phyloP scores from a whole-genome alignment of 2,797 vertebrate genomes.

The Echiichthys vipera region DNA sequence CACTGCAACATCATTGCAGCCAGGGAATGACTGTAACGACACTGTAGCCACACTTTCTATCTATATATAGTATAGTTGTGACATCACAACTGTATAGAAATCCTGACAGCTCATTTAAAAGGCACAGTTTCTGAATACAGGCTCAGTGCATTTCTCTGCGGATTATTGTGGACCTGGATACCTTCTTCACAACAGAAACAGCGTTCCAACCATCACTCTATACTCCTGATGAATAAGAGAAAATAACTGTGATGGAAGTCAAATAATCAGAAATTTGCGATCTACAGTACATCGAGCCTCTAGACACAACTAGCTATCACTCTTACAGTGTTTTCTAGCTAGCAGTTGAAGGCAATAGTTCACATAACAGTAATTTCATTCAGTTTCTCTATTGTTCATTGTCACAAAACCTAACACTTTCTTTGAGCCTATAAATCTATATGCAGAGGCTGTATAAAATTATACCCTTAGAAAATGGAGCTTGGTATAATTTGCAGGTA shows the following conservation, averaged over 20 bases:
- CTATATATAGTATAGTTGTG: too few species aligned
- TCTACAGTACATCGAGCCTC: constrained; percentile 29
- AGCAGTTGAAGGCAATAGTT: constrained; percentile 62
- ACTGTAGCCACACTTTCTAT: too few species aligned
- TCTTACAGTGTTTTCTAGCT: constrained; percentile 51
- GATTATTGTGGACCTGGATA: too few species aligned
- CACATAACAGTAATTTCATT: constrained; percentile 66
- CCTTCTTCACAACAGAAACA: constrained; percentile 5
- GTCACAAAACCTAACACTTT: constrained; percentile 59
- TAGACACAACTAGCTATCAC: constrained; percentile 55
- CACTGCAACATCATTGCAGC: too few species aligned
- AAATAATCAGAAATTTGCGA: constrained; percentile 41
- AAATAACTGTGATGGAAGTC: constrained; percentile 36
- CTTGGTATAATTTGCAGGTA: constrained; percentile 60
- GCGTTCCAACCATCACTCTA: background rate
- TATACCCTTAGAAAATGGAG: constrained; percentile 60
- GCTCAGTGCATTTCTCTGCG: too few species aligned
- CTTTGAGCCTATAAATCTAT: constrained; percentile 49
- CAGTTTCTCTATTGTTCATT: constrained; percentile 68
- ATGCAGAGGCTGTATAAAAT: constrained; percentile 56
- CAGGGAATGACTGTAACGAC: too few species aligned
- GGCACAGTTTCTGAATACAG: too few species aligned
- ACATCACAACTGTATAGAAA: too few species aligned
- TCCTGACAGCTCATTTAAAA: too few species aligned
- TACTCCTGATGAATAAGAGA: constrained; percentile 10